Percentiles rank a stretch among this genome's conserved stretches.
These are phyloP conservation scores for Sebastes oblongus DNA, from an alignment of 2,797 vertebrate species.

Conservation along the genomic window DNA sequence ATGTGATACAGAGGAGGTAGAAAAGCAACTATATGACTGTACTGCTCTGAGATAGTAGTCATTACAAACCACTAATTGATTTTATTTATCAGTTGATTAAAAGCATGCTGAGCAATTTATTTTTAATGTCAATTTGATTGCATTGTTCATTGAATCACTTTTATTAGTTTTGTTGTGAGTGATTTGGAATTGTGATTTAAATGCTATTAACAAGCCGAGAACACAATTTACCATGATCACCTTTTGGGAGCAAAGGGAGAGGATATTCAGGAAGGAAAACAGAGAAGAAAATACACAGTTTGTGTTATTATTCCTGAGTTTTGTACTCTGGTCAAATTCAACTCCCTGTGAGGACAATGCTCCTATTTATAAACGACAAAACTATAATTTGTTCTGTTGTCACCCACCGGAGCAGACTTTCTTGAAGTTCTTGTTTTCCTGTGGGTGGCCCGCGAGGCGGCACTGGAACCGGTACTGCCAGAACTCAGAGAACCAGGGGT, in stretches of 20 bases:
- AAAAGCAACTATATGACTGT: slow-evolving; percentile 35
- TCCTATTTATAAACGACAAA: background rate
- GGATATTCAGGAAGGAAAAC: slow-evolving; percentile 42
- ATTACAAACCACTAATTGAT: slow-evolving; percentile 14
- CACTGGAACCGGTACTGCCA: slow-evolving; percentile 99
- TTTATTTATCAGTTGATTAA: slow-evolving; percentile 22
- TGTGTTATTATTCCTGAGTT: slow-evolving; percentile 44
- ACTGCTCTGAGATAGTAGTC: slow-evolving; percentile 10
- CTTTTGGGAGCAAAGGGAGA: slow-evolving; percentile 66
- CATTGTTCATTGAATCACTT: background rate
- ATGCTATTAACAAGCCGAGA: slow-evolving; percentile 20
- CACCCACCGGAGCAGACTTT: slow-evolving; percentile 92
- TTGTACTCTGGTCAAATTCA: background rate
- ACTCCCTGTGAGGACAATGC: background rate
- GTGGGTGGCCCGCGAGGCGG: slow-evolving; percentile 89
- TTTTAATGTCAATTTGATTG: slow-evolving; percentile 15
- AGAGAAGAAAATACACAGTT: slow-evolving; percentile 25
- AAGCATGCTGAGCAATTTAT: slow-evolving; percentile 31
- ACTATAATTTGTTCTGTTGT: background rate
- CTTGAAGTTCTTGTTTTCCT: slow-evolving; percentile 93
- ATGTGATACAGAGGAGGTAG: slow-evolving; percentile 37
- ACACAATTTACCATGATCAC: slow-evolving; percentile 72
- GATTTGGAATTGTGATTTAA: slow-evolving; percentile 16
- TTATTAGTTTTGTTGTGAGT: background rate
- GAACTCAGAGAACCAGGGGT: slow-evolving; percentile 98